Conservation (phyloP, 1,140 invertebrate species). For the Leptinotarsa undecemlineata region DNA sequence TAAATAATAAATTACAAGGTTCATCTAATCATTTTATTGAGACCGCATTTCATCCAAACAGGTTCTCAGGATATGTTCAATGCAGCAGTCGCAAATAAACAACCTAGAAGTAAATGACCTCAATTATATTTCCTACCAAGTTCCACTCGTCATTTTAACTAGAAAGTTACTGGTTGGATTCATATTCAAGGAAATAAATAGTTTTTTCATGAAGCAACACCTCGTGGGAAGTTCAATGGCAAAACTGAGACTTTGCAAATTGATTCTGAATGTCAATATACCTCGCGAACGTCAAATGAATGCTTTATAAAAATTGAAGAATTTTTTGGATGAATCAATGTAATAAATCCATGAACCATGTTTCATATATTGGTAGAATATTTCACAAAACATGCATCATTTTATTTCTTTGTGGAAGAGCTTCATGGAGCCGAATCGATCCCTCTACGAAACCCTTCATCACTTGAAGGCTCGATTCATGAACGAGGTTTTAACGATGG, state of each 20-base stretch:
- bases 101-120: conserved; percentile 7
- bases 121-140: conserved; percentile 4
- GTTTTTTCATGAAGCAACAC: background rate
- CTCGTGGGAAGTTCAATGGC: background rate
- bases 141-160: background rate
- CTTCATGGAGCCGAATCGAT: too few species aligned
- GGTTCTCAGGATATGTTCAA: background rate
- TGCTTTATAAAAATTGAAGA: too few species aligned
- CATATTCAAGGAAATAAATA: background rate
- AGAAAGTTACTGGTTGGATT: background rate
- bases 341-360: too few species aligned
- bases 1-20: conserved; percentile 15
- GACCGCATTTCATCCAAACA: conserved; percentile 2
- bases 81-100: conserved; percentile 10
- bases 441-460: too few species aligned
- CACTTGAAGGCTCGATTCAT: too few species aligned
- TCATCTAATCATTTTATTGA: conserved; percentile 17
- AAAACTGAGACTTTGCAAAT: background rate
- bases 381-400: too few species aligned
- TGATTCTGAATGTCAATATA: background rate
- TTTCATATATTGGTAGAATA: too few species aligned
- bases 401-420: too few species aligned
- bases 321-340: too few species aligned
- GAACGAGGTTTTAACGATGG: too few species aligned
- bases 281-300: too few species aligned